Evolutionary conservation across 2,113 vertebrate genomes (phyloP).

Genomic region (Corapipo altera): DNA sequence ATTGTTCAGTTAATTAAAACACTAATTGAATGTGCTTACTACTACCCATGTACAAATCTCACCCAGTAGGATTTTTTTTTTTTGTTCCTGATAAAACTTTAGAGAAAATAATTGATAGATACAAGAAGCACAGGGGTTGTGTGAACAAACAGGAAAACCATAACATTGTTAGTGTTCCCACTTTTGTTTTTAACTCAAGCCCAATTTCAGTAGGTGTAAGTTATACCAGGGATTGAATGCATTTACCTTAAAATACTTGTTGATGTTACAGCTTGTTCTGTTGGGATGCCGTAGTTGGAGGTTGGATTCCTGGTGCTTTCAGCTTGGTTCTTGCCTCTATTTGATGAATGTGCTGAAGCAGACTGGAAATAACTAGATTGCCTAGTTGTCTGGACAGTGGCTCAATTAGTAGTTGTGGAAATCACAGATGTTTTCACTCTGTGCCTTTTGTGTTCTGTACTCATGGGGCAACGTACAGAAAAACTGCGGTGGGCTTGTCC

Average conservation of each 20-base stretch:
- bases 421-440: background rate
- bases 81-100: background rate
- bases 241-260: background rate
- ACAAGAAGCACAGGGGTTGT: background rate
- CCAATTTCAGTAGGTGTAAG: background rate
- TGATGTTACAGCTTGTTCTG: background rate
- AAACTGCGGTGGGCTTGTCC: background rate
- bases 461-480: background rate
- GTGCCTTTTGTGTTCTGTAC: background rate
- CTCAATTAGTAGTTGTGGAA: background rate
- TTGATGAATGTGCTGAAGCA: background rate
- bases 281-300: background rate
- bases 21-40: background rate
- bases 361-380: background rate
- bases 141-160: accelerated
- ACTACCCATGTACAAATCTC: background rate
- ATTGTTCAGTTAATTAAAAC: background rate
- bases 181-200: background rate
- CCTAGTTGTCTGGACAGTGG: background rate
- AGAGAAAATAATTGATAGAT: background rate
- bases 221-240: background rate
- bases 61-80: background rate
- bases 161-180: background rate
- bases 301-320: background rate
- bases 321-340: background rate